phyloP scores from a whole-genome alignment of 2,113 vertebrate genomes.

The Eulemur rufifrons region DNA sequence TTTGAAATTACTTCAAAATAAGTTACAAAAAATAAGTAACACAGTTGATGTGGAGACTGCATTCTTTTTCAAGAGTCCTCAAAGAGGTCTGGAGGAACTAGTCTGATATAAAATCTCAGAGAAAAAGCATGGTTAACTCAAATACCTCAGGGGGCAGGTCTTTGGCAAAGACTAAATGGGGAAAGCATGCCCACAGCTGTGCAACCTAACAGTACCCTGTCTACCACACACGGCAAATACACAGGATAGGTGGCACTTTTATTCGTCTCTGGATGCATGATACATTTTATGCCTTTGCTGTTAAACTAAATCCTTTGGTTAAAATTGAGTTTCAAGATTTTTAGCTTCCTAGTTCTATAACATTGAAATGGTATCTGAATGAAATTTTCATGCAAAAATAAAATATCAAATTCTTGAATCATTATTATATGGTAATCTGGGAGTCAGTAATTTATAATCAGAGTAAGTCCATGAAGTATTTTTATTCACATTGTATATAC shows the following conservation, averaged over 20 bases:
- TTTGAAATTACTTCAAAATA: not conserved
- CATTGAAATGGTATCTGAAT: not conserved
- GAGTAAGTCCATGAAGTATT: not conserved
- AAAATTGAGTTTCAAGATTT: slow-evolving; percentile 1
- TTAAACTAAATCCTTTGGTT: not conserved
- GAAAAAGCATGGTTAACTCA: not conserved
- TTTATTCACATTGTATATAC: not conserved
- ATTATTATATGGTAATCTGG: not conserved
- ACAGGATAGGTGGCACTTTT: not conserved
- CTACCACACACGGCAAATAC: not conserved
- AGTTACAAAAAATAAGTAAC: not conserved
- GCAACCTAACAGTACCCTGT: not conserved
- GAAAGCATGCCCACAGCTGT: not conserved
- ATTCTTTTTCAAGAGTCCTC: not conserved
- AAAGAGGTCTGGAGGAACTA: not conserved
- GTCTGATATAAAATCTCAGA: not conserved
- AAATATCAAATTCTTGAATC: slow-evolving; percentile 21
- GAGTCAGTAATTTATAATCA: not conserved
- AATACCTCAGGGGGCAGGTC: not conserved
- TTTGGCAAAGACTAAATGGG: not conserved
- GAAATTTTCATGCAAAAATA: slow-evolving; percentile 14
- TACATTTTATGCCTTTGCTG: not conserved
- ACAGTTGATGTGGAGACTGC: not conserved
- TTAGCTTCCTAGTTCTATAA: not conserved
- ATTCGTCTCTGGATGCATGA: not conserved